Percentiles rank a stretch among this genome's conserved stretches.
These are phyloP conservation scores for Drosophila nigrodunni DNA, from an alignment of 1,140 invertebrate species.

Conservation along the genomic window DNA sequence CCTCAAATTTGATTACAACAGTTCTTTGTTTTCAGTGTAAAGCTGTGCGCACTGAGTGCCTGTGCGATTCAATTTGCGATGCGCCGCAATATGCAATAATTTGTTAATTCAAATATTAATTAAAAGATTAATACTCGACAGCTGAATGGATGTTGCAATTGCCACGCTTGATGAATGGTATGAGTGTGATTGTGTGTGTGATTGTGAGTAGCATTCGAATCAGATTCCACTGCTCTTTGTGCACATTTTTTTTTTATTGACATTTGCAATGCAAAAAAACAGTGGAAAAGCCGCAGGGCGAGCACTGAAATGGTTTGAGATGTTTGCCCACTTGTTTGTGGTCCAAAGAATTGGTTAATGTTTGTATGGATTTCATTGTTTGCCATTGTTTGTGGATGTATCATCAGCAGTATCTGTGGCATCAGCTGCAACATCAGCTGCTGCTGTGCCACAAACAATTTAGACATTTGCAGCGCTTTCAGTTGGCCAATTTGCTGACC, in stretches of 20 bases:
- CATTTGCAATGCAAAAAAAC: constrained; percentile 59
- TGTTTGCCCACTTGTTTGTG: constrained; percentile 45
- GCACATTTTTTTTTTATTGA: constrained; percentile 47
- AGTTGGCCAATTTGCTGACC: constrained; percentile 59
- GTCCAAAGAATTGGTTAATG: constrained; percentile 18
- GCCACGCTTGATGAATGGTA: constrained; percentile 63
- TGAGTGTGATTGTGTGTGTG: constrained; percentile 27
- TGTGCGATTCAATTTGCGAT: constrained; percentile 47
- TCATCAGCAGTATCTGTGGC: constrained; percentile 6
- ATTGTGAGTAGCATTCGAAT: constrained; percentile 21
- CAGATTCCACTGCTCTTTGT: not conserved
- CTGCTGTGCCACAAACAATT: constrained; percentile 54
- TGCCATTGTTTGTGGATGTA: constrained; percentile 37
- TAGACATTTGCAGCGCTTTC: constrained; percentile 46
- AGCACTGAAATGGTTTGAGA: constrained; percentile 22
- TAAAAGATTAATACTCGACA: constrained; percentile 71
- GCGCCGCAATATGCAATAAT: constrained; percentile 62
- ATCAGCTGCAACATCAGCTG: constrained; percentile 12
- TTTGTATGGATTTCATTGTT: constrained; percentile 39
- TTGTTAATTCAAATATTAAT: constrained; percentile 80
- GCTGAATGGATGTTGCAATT: constrained; percentile 65
- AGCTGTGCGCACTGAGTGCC: not conserved
- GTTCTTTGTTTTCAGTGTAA: too few species aligned
- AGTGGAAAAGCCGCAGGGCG: constrained; percentile 44
- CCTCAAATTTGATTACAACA: too few species aligned